phyloP scores from a whole-genome alignment of 2,113 vertebrate species.

The Plestiodon gilberti region DNA sequence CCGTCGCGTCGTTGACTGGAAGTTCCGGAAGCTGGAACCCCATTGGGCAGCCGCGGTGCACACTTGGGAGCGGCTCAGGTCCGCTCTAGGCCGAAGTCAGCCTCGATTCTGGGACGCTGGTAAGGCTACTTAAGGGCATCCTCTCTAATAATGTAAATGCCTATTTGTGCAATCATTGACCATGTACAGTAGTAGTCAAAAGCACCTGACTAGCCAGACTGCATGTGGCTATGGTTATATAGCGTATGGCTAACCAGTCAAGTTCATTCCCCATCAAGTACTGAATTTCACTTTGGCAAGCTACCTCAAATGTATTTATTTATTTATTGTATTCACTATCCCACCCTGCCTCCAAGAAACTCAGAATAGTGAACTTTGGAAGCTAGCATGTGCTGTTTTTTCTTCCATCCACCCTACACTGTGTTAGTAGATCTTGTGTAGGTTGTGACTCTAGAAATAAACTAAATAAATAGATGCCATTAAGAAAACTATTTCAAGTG shows the following conservation, averaged over 20 bases:
- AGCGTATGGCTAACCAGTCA: neutral
- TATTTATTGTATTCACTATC: neutral
- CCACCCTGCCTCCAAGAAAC: neutral
- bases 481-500: constrained; percentile 67
- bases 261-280: neutral
- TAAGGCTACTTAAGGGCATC: too few species aligned
- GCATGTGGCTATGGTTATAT: too few species aligned
- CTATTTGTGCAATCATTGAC: too few species aligned
- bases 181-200: too few species aligned
- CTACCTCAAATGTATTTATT: neutral
- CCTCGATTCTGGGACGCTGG: too few species aligned
- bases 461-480: constrained; percentile 66
- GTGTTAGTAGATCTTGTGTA: neutral
- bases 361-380: neutral
- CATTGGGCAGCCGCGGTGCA: too few species aligned
- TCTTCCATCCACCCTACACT: neutral
- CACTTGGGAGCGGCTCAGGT: too few species aligned
- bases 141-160: too few species aligned
- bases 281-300: neutral
- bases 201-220: too few species aligned
- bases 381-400: neutral
- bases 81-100: too few species aligned
- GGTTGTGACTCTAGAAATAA: constrained; percentile 35
- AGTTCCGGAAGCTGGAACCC: too few species aligned
- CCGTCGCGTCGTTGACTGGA: too few species aligned